Percentiles rank a stretch among this genome's conserved stretches.
phyloP scores from a whole-genome alignment of 1,140 invertebrate genomes.

The Temnothorax nylanderi region DNA sequence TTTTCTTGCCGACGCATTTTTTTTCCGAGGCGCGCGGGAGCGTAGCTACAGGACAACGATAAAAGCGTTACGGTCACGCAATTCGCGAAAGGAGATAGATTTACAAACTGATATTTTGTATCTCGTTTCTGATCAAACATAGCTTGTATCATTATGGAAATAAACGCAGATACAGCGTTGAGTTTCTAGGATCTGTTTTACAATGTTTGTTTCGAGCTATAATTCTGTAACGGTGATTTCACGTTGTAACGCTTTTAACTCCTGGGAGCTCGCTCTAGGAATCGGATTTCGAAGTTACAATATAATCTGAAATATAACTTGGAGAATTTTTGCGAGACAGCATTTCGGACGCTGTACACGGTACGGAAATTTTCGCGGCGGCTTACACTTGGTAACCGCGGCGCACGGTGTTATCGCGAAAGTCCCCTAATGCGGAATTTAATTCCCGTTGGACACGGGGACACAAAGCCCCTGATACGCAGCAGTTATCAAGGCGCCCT shows the following conservation, averaged over 20 bases:
- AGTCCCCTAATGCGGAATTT: conserved; percentile 49
- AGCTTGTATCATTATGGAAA: background rate
- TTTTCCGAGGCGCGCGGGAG: background rate
- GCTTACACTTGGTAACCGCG: background rate
- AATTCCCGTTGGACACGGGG: conserved; percentile 30
- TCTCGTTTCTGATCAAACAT: background rate
- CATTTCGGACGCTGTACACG: background rate
- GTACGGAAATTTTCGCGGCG: conserved; percentile 17
- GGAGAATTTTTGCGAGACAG: conserved; percentile 8
- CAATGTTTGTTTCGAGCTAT: background rate
- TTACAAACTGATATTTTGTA: conserved; percentile 42
- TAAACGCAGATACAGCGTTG: background rate
- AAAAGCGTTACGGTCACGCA: conserved; percentile 39
- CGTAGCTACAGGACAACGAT: conserved; percentile 23
- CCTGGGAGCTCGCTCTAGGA: background rate
- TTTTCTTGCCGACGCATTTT: conserved; percentile 20
- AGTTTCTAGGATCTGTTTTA: background rate
- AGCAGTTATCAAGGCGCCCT: conserved; percentile 42
- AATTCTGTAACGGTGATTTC: background rate
- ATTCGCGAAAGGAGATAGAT: conserved; percentile 20
- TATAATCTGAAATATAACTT: conserved; percentile 1
- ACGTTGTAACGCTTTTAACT: background rate
- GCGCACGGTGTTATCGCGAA: conserved; percentile 28
- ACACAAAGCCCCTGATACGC: conserved; percentile 36
- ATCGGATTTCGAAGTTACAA: background rate